Evolutionary conservation across 2,797 vertebrate species (phyloP).

Genomic region (Sebastes iracundus): DNA sequence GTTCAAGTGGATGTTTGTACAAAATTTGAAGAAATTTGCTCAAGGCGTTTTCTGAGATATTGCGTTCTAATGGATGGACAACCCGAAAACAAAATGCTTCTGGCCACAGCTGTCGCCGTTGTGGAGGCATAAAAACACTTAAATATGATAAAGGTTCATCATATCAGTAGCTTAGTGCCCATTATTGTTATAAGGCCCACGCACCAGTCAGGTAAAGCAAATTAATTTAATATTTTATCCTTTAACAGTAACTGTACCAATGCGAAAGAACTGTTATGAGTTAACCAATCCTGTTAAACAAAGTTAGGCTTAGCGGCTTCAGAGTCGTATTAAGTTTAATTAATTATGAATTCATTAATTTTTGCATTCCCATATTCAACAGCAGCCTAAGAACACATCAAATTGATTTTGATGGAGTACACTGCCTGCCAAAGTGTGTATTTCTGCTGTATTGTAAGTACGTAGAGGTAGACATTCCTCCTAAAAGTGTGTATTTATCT

Average conservation of each 20-base stretch:
- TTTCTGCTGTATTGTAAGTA: background rate
- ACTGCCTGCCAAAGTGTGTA: background rate
- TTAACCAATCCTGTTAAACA: background rate
- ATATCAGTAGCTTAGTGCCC: background rate
- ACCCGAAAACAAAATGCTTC: too few relatives aligned
- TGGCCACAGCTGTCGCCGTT: too few relatives aligned
- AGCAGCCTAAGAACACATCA: background rate
- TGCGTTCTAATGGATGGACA: too few relatives aligned
- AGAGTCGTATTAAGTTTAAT: rapidly evolving
- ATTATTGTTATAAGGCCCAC: background rate
- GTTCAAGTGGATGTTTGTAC: too few relatives aligned
- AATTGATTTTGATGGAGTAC: background rate
- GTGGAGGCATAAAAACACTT: too few relatives aligned
- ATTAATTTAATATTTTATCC: background rate
- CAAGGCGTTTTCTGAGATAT: too few relatives aligned
- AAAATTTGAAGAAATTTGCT: too few relatives aligned
- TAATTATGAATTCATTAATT: too few relatives aligned
- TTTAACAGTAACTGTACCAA: background rate
- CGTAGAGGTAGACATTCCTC: background rate
- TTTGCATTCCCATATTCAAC: background rate
- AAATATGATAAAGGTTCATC: background rate
- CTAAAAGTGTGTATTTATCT: background rate
- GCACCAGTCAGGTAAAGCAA: background rate
- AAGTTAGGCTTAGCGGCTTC: background rate
- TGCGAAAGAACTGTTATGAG: background rate